Base-by-base conservation (phyloP, 2,888 invertebrate genomes). In the Phortica okadai region DNA sequence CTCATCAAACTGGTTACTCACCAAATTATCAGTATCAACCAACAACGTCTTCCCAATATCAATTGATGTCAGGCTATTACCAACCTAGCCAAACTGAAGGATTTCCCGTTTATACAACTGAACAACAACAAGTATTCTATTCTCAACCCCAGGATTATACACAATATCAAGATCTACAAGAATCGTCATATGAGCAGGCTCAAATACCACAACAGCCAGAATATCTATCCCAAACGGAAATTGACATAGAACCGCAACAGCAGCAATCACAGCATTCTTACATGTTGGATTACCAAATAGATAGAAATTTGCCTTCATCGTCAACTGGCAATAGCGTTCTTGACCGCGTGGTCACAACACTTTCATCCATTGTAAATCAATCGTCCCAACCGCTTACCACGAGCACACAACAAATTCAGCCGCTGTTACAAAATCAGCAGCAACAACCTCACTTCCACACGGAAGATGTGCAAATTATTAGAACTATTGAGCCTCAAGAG, bases 1-100 rank as follows among this genome's bases (percentile, higher is more conserved):
- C 74, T n/a, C 83, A 81, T 8, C 59, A 33, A 76, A 74, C 82
- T n/a, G 70, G 76, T 14, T 83, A 82, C 41, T 78, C 87, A 1
- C 73, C 83, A 14, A 73, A 77, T 14, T 80, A 85, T 70, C 90
- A 87, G 74, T 90, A 90, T 62, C 89, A 90, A 50, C 87, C 84
- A 1, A 81, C 87, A 4, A 75, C 87, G 10, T 79, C 88, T 1
- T 79, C 86, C 0, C 88, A 88, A 69, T 90, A 89, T 77, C 91
- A 91, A 77, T 78, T 89, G 14, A 74, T 90, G 7, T 3, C 89
- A 0, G 90, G 90, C 3, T 91, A 88, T 69, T 91, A 90, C 78
- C 84, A 83, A 75, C 85, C 82, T 45, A 50, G 69, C 1, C 86
- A 76, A 74, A 66, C 83, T 0, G 90, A 89, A 14, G 70, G 78